Percentiles rank a stretch among this genome's conserved stretches.
These are phyloP conservation scores for Trissolcus brochymenae DNA, from an alignment of 2,888 invertebrate species.

Conservation along the genomic window DNA sequence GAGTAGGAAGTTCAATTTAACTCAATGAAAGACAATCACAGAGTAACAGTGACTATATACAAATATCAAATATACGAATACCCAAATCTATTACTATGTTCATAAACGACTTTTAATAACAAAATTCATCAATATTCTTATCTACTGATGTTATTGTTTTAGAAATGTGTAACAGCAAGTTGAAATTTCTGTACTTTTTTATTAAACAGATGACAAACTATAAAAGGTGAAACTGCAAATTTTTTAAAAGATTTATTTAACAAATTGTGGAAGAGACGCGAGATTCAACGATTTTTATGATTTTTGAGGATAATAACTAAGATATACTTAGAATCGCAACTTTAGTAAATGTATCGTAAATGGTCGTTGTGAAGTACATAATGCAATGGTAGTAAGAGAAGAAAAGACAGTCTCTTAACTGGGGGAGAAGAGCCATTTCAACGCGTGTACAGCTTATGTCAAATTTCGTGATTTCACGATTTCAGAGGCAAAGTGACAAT, in stretches of 20 bases:
- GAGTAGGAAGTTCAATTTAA: constrained; percentile 77
- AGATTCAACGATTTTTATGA: constrained; percentile 13
- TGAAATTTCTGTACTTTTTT: too few species aligned
- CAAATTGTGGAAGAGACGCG: too few species aligned
- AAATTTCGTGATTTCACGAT: constrained; percentile 65
- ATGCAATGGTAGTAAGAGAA: constrained; percentile 69
- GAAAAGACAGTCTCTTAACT: constrained; percentile 66
- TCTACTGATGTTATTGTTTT: too few species aligned
- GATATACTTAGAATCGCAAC: constrained; percentile 50
- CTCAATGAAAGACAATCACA: constrained; percentile 77
- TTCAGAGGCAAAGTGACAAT: constrained; percentile 63
- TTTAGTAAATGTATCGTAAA: constrained; percentile 75
- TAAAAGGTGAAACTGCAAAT: too few species aligned
- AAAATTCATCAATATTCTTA: neutral
- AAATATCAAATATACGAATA: constrained; percentile 69
- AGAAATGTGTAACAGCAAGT: neutral
- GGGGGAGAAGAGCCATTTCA: constrained; percentile 71
- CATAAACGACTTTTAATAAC: neutral
- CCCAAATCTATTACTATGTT: constrained; percentile 66
- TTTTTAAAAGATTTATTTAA: too few species aligned
- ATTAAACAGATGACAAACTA: too few species aligned
- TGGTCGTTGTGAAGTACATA: constrained; percentile 75
- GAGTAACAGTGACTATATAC: constrained; percentile 74
- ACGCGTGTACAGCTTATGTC: constrained; percentile 64
- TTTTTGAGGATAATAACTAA: constrained; percentile 49